Conservation (phyloP, 2,113 vertebrate genomes). For the Chroicocephalus ridibundus region DNA sequence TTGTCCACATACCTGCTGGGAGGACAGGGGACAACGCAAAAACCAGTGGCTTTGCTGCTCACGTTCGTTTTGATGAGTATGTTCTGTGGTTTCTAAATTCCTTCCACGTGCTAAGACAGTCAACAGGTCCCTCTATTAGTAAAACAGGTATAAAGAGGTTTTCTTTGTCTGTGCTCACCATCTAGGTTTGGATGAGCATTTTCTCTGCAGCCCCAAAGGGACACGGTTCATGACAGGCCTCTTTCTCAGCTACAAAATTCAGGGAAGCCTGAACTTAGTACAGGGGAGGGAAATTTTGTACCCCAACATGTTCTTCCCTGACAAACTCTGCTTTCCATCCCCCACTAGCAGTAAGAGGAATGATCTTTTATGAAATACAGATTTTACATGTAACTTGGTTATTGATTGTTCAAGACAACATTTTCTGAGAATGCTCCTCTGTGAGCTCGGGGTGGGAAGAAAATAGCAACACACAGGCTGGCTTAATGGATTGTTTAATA, state of each 20-base stretch:
- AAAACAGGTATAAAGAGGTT: background rate
- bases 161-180: background rate
- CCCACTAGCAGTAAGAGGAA: background rate
- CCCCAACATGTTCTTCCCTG: background rate
- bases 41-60: background rate
- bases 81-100: background rate
- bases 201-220: background rate
- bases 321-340: background rate
- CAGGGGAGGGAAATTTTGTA: background rate
- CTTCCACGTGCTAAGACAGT: background rate
- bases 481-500: background rate
- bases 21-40: background rate
- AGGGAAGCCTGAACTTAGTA: background rate
- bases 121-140: background rate
- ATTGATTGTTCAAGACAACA: background rate
- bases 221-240: background rate
- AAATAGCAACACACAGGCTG: background rate
- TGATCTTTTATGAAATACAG: background rate
- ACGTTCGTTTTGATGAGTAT: background rate
- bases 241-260: background rate
- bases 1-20: background rate
- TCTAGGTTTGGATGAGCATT: background rate
- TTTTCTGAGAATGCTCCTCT: background rate
- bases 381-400: background rate
- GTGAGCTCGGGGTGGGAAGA: background rate